These are phyloP conservation scores for Rotaria sp. DNA, from an alignment of 2,888 invertebrate genomes.

Conservation along the genomic window DNA sequence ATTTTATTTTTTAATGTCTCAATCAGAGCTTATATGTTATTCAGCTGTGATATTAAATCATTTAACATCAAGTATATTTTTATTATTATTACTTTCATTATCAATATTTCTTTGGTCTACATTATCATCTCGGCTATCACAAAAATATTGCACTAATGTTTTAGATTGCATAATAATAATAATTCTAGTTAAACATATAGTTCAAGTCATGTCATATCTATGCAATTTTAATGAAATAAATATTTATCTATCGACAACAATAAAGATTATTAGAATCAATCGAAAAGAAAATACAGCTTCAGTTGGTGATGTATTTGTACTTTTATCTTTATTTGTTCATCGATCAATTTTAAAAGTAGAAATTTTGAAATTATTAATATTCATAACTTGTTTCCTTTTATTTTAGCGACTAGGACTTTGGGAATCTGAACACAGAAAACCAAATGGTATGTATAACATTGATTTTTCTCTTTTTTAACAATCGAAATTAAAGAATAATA, in stretches of 20 bases:
- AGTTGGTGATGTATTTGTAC: constrained; percentile 75
- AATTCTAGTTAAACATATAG: constrained; percentile 88
- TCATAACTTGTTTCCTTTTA: neutral
- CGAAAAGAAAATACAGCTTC: constrained; percentile 71
- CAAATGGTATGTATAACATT: neutral
- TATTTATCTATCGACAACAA: constrained; percentile 51
- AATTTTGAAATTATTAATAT: neutral
- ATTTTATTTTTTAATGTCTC: constrained; percentile 74
- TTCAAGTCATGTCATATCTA: constrained; percentile 85
- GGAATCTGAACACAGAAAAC: neutral
- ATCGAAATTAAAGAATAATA: no score
- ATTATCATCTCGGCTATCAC: constrained; percentile 84
- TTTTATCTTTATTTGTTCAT: constrained; percentile 89
- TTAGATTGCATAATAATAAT: constrained; percentile 89
- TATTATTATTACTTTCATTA: constrained; percentile 83
- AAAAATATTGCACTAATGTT: constrained; percentile 93
- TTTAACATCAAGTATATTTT: constrained; percentile 80
- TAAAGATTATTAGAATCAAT: constrained; percentile 87
- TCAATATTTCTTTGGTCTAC: constrained; percentile 84
- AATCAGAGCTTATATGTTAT: constrained; percentile 88
- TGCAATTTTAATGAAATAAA: constrained; percentile 62
- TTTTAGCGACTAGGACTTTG: constrained; percentile 32
- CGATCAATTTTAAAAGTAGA: constrained; percentile 78
- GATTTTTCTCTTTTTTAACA: no score
- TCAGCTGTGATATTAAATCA: constrained; percentile 89